Percentiles rank a stretch among this genome's conserved stretches.
Conservation (phyloP, 2,797 vertebrate species). For the Catamblyrhynchus diadema region DNA sequence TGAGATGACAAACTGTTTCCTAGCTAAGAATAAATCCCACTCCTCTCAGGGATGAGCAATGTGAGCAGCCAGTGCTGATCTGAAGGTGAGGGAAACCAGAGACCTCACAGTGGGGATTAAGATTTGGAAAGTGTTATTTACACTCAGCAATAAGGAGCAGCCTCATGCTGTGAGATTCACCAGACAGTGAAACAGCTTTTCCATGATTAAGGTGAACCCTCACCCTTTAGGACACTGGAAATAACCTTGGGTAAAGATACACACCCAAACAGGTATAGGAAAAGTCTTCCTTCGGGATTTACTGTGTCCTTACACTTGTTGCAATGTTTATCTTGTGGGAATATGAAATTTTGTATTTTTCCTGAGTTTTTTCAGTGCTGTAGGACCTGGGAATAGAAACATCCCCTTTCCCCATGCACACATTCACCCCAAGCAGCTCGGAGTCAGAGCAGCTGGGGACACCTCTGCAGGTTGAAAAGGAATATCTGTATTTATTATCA, state of each 20-base stretch:
- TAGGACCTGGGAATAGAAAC: neutral
- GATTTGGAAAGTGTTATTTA: neutral
- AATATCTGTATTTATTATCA: neutral
- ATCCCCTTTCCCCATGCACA: neutral
- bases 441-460: neutral
- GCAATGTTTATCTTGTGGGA: neutral
- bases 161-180: neutral
- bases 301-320: neutral
- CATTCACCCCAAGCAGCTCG: rapidly evolving
- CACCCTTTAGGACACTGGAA: neutral
- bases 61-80: neutral
- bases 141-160: neutral
- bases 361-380: neutral
- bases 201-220: neutral
- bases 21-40: neutral
- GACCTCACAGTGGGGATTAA: neutral
- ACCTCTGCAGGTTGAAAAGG: neutral
- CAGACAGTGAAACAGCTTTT: neutral
- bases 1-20: neutral
- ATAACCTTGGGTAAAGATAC: neutral
- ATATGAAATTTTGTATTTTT: neutral
- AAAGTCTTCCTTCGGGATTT: neutral
- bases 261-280: neutral
- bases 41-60: neutral
- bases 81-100: slow-evolving; percentile 9